These are phyloP conservation scores for Trematocara variabile DNA, from an alignment of 2,113 vertebrate genomes.

Conservation along the genomic window DNA sequence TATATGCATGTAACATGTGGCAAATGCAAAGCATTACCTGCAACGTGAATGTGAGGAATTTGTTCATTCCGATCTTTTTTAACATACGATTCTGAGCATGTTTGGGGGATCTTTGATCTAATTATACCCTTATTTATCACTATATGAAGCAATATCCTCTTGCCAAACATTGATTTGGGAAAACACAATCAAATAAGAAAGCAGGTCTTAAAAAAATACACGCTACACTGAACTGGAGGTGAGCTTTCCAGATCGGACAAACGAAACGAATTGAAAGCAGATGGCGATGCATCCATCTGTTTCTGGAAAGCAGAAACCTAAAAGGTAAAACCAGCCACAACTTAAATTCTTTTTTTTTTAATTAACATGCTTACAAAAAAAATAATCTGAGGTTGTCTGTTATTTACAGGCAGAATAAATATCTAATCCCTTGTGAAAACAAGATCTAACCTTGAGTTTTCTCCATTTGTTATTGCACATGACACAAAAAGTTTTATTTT, in stretches of 20 bases:
- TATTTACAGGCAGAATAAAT: not conserved
- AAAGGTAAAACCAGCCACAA: not conserved
- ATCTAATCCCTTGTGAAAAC: not conserved
- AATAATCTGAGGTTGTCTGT: not conserved
- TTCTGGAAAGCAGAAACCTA: conserved; percentile 23
- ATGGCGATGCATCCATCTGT: conserved; percentile 49
- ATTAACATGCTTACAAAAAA: not conserved
- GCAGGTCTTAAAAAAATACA: conserved; percentile 28
- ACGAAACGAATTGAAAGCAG: conserved; percentile 62
- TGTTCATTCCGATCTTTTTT: not conserved
- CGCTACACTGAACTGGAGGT: not conserved
- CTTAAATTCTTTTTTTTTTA: not conserved
- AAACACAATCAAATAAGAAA: conserved; percentile 47
- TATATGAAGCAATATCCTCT: not conserved
- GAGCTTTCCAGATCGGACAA: conserved; percentile 28
- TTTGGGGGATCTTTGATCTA: not conserved
- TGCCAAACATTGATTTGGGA: not conserved
- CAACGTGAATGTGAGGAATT: not conserved
- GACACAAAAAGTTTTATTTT: not conserved
- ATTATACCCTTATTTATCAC: not conserved
- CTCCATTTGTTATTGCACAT: not conserved
- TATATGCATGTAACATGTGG: not conserved
- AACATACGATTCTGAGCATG: not conserved
- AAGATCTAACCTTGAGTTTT: not conserved
- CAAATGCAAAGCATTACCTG: not conserved